These are phyloP conservation scores for Agrypnia vestita DNA, from an alignment of 1,140 invertebrate genomes.

Conservation along the genomic window DNA sequence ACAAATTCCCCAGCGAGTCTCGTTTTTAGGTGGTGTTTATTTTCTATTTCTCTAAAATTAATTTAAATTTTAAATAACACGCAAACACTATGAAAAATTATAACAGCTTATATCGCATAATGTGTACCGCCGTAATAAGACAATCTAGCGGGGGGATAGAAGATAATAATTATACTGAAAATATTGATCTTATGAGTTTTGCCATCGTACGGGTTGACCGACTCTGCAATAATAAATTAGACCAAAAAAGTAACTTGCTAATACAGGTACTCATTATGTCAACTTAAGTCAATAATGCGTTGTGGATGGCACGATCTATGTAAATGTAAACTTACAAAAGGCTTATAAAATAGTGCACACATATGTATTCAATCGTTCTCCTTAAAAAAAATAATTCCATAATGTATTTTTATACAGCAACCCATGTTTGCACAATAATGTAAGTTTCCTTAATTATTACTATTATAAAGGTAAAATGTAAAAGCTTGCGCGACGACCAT, in stretches of 20 bases:
- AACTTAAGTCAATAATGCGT: background rate
- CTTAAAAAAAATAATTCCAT: constrained; percentile 14
- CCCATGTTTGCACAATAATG: constrained; percentile 12
- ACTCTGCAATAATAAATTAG: background rate
- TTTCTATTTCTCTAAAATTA: background rate
- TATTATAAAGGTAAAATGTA: constrained; percentile 11
- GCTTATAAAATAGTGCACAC: constrained; percentile 8
- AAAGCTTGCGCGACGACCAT: background rate
- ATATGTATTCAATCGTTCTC: background rate
- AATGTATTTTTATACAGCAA: constrained; percentile 35
- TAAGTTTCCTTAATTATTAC: background rate
- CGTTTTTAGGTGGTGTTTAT: background rate
- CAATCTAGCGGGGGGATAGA: too few relatives aligned
- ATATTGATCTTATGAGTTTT: too few relatives aligned
- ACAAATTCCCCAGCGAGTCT: background rate
- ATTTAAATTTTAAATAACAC: background rate
- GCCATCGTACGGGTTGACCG: too few relatives aligned
- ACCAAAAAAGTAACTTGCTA: background rate
- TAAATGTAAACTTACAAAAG: constrained; percentile 4
- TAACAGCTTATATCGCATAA: too few relatives aligned
- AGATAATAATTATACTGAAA: too few relatives aligned
- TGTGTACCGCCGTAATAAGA: too few relatives aligned
- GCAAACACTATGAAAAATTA: background rate
- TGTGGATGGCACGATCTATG: background rate
- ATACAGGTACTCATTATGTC: background rate